These are phyloP conservation scores for Listronotus bonariensis DNA, from an alignment of 1,140 invertebrate species.

Conservation along the genomic window DNA sequence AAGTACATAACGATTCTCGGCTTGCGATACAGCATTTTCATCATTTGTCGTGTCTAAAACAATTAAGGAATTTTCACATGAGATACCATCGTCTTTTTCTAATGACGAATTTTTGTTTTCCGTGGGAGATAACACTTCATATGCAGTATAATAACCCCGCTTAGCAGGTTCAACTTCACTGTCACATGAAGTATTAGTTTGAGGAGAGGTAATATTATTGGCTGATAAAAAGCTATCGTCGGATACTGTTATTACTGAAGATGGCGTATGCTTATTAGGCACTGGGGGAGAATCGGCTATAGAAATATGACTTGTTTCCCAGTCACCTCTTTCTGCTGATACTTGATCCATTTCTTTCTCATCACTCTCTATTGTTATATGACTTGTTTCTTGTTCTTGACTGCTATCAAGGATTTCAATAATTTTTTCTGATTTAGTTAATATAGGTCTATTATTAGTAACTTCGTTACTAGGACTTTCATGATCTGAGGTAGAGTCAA, in stretches of 20 bases:
- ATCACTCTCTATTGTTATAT: background rate
- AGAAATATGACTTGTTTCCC: background rate
- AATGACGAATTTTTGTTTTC: too few relatives aligned
- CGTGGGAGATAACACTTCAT: background rate
- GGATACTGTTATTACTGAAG: background rate
- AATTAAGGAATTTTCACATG: too few relatives aligned
- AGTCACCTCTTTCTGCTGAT: background rate
- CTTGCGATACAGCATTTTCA: too few relatives aligned
- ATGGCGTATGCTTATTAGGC: background rate
- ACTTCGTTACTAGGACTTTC: too few relatives aligned
- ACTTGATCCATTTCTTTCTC: background rate
- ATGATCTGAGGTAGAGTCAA: too few relatives aligned
- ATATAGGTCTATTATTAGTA: too few relatives aligned
- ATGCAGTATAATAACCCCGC: constrained; percentile 13
- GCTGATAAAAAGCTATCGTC: constrained; percentile 6
- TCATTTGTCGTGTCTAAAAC: too few relatives aligned
- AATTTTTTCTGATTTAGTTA: background rate
- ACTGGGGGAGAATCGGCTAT: background rate
- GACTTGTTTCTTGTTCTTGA: constrained; percentile 1
- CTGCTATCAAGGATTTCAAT: background rate
- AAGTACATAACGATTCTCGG: too few relatives aligned
- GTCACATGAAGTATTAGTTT: constrained; percentile 4
- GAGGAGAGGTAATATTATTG: background rate
- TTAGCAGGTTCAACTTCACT: background rate
- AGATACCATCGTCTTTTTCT: too few relatives aligned